Base-by-base conservation (phyloP, 2,888 invertebrate genomes). In the Dryobota labecula region DNA sequence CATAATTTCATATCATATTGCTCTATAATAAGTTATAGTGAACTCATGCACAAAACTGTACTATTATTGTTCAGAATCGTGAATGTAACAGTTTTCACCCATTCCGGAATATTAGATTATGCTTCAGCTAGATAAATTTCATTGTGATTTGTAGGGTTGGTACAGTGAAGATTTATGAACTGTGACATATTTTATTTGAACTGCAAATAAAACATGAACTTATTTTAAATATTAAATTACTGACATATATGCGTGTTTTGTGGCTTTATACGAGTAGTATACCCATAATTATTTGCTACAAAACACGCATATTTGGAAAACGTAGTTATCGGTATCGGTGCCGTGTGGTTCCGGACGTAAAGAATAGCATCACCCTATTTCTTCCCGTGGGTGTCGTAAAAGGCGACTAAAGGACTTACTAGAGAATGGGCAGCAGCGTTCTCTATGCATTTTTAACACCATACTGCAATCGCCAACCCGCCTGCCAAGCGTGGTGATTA, bases 41-140 rank as follows among this genome's bases (percentile, higher is more conserved):
- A 64, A 62, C 60, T 57, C 61, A 57, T 63, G 61, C 62, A 61
- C 74, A 70, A 85, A 84, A 87, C 78, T 62, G 41, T 76, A 69
- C 61, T 76, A 75, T 79, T 76, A 67, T 76, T 73, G 73, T 80
- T 61, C 68, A 80, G 57, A 56, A 56, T 76, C 45, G 74, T 63
- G 70, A 73, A 82, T 85, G 66, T 79, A 82, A 78, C 67, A 36
- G 73, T 80, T 86, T 85, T 76, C 79, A 84, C 68, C 76, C 68
- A 82, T 79, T 54, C 80, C 77, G 70, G 74, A 79, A 83, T 84
- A 85, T 86, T 86, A 79, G 83, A 85, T 84, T 82, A 84, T 72
- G 71, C 78, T 82, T 54, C 79, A 72, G 70, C 71, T 80, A 81
- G 73, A 84, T 87, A 84, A 83, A 84, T 85, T 80, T 80, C 81